Evolutionary conservation across 1,140 invertebrate species (phyloP).

Genomic region (Maconellicoccus hirsutus): DNA sequence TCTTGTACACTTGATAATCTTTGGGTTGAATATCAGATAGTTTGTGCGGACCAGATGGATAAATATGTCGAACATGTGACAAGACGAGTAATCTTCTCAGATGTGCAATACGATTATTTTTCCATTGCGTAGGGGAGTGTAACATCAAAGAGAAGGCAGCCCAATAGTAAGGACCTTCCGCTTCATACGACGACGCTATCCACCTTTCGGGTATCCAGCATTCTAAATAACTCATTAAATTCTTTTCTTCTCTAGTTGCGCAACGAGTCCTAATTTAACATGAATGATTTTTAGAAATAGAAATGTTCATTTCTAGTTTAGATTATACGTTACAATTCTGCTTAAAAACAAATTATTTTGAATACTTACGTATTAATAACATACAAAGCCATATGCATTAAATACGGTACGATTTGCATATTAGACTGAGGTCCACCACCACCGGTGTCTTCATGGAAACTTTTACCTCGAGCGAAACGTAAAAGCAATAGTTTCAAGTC

Average conservation of each 20-base stretch:
- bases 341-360: no score
- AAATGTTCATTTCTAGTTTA: neutral
- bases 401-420: slow-evolving; percentile 89
- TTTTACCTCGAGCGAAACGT: slow-evolving; percentile 84
- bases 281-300: neutral
- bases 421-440: slow-evolving; percentile 95
- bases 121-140: slow-evolving; percentile 58
- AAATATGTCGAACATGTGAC: slow-evolving; percentile 59
- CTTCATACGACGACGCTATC: slow-evolving; percentile 74
- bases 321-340: neutral
- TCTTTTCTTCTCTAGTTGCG: slow-evolving; percentile 57
- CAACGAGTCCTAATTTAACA: slow-evolving; percentile 52
- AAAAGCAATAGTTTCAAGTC: slow-evolving; percentile 85
- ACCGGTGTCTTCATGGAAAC: slow-evolving; percentile 93
- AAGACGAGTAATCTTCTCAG: slow-evolving; percentile 63
- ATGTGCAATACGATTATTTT: slow-evolving; percentile 50
- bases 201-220: slow-evolving; percentile 42
- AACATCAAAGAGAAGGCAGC: slow-evolving; percentile 65
- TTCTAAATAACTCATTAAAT: slow-evolving; percentile 54
- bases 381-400: slow-evolving; percentile 89
- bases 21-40: slow-evolving; percentile 37
- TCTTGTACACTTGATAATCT: slow-evolving; percentile 74
- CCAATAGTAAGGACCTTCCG: slow-evolving; percentile 82
- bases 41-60: slow-evolving; percentile 32
- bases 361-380: slow-evolving; percentile 77